These are phyloP conservation scores for Junonia oenone DNA, from an alignment of 2,888 invertebrate species.

Conservation along the genomic window DNA sequence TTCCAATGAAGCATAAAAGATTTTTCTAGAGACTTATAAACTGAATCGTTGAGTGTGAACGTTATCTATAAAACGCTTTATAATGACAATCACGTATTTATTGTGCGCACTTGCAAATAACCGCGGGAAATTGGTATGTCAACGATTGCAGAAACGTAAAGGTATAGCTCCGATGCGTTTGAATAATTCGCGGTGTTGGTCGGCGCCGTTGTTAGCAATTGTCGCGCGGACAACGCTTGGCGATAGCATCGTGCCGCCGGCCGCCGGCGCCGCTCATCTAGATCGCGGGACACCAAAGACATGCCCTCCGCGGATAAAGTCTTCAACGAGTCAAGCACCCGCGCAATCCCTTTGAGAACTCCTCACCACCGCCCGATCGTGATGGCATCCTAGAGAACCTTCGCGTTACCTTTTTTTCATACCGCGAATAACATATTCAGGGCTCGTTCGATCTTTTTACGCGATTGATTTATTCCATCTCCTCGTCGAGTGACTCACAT, in stretches of 20 bases:
- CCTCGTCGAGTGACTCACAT: conserved; percentile 16
- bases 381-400: conserved; percentile 58
- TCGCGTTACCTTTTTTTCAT: conserved; percentile 29
- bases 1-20: not conserved
- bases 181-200: conserved; percentile 67
- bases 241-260: conserved; percentile 66
- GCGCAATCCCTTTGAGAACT: conserved; percentile 61
- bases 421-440: conserved; percentile 31
- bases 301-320: conserved; percentile 70
- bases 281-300: conserved; percentile 73
- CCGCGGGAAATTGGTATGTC: conserved; percentile 37
- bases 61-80: conserved; percentile 15
- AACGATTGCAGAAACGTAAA: conserved; percentile 40
- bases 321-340: conserved; percentile 58
- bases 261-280: conserved; percentile 66
- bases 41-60: not conserved
- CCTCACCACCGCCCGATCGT: conserved; percentile 45
- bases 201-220: conserved; percentile 70
- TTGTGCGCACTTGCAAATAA: conserved; percentile 26
- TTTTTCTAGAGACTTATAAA: not conserved
- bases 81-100: conserved; percentile 24
- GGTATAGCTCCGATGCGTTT: conserved; percentile 42
- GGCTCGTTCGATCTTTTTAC: conserved; percentile 30
- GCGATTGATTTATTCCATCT: conserved; percentile 33
- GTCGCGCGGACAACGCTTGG: conserved; percentile 61